Percentiles rank a stretch among this genome's conserved stretches.
These are phyloP conservation scores for Gopherus flavomarginatus DNA, from an alignment of 2,113 vertebrate species.

Conservation along the genomic window DNA sequence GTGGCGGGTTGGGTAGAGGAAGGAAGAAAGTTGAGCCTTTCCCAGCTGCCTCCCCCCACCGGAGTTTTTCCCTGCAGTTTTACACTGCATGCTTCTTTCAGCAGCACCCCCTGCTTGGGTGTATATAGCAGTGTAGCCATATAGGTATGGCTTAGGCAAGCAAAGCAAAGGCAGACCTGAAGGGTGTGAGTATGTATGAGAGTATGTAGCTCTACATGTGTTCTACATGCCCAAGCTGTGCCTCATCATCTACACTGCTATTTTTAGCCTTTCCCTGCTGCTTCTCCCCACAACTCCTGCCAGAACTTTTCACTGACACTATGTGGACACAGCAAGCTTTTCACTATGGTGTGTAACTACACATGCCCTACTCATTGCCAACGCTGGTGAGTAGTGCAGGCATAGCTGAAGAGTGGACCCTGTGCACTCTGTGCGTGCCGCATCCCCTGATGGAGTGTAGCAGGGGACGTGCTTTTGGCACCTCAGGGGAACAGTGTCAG, in stretches of 20 bases:
- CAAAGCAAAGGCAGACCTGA: neutral
- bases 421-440: neutral
- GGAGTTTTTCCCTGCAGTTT: neutral
- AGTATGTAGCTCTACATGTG: neutral
- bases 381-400: neutral
- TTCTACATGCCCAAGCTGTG: neutral
- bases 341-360: neutral
- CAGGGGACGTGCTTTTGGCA: neutral
- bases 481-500: accelerated
- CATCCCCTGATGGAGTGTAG: accelerated
- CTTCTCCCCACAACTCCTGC: neutral
- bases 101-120: neutral
- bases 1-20: neutral
- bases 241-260: neutral
- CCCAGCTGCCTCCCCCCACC: neutral
- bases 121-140: neutral
- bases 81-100: neutral
- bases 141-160: neutral
- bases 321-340: neutral
- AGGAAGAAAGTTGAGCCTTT: neutral
- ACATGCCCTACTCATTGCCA: neutral
- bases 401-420: neutral
- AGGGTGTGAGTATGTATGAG: neutral
- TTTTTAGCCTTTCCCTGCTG: neutral
- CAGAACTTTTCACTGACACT: neutral